Percentiles rank a stretch among this genome's conserved stretches.
Evolutionary conservation across 2,797 vertebrate genomes (phyloP).

Genomic region (Pangasius krempfi): DNA sequence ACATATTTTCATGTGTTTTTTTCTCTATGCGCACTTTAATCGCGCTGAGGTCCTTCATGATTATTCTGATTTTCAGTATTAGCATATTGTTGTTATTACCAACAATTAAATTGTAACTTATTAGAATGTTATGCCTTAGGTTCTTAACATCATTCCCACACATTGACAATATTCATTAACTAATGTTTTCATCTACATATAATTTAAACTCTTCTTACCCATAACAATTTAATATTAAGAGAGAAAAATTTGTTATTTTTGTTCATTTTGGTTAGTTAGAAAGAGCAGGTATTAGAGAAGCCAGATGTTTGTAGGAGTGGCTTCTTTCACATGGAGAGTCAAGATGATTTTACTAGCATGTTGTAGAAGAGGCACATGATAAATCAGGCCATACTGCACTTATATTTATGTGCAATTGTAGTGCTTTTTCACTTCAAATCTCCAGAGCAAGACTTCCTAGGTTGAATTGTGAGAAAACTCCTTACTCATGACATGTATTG

Average conservation of each 20-base stretch:
- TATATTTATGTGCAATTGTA: too few species aligned
- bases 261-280: background rate
- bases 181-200: background rate
- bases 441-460: background rate
- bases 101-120: background rate
- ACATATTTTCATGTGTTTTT: background rate
- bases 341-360: background rate
- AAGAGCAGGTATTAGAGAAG: background rate
- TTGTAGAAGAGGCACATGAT: background rate
- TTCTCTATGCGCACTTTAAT: background rate
- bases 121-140: background rate
- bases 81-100: background rate
- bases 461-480: background rate
- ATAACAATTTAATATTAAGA: background rate
- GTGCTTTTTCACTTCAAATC: background rate
- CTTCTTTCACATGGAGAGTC: background rate
- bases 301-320: background rate
- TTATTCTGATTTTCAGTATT: background rate
- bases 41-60: background rate
- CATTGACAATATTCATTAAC: background rate
- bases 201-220: background rate
- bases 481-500: background rate
- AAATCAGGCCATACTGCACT: background rate
- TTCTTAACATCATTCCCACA: background rate
- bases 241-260: background rate